Percentiles rank a stretch among this genome's conserved stretches.
Evolutionary conservation across 2,797 vertebrate genomes (phyloP).

Genomic region (Sphaeramia orbicularis): DNA sequence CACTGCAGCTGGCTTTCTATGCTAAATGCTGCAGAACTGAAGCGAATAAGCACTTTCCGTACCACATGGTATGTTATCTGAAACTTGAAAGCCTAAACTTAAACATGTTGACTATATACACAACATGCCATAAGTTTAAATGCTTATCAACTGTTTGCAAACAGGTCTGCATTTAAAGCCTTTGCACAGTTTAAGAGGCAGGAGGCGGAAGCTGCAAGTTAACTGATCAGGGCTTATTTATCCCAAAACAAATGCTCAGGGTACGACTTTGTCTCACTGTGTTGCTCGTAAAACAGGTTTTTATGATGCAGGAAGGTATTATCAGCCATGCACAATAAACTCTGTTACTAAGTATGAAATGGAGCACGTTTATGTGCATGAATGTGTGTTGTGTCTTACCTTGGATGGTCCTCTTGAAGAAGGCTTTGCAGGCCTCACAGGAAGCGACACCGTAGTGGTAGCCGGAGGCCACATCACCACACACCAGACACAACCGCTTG

Average conservation of each 20-base stretch:
- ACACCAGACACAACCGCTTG: slow-evolving; percentile 97
- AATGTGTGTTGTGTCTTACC: slow-evolving; percentile 80
- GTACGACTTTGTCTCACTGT: slow-evolving; percentile 48
- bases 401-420: slow-evolving; percentile 99
- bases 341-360: slow-evolving; percentile 47
- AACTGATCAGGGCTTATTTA: slow-evolving; percentile 70
- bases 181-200: slow-evolving; percentile 40
- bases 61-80: slow-evolving; percentile 36
- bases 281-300: slow-evolving; percentile 76
- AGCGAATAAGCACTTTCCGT: slow-evolving; percentile 10
- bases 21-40: slow-evolving; percentile 9
- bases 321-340: slow-evolving; percentile 49
- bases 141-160: slow-evolving; percentile 77
- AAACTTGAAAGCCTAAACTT: slow-evolving; percentile 53
- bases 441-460: slow-evolving; percentile 99
- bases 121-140: slow-evolving; percentile 43
- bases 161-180: slow-evolving; percentile 71
- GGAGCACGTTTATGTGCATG: neutral
- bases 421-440: slow-evolving; percentile 98
- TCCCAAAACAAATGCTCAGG: slow-evolving; percentile 64
- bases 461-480: slow-evolving; percentile 96
- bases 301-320: slow-evolving; percentile 47
- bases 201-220: slow-evolving; percentile 49
- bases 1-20: slow-evolving; percentile 8
- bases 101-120: slow-evolving; percentile 76